These are phyloP conservation scores for Enteromius anoplus DNA, from an alignment of 2,797 vertebrate species.

Conservation along the genomic window DNA sequence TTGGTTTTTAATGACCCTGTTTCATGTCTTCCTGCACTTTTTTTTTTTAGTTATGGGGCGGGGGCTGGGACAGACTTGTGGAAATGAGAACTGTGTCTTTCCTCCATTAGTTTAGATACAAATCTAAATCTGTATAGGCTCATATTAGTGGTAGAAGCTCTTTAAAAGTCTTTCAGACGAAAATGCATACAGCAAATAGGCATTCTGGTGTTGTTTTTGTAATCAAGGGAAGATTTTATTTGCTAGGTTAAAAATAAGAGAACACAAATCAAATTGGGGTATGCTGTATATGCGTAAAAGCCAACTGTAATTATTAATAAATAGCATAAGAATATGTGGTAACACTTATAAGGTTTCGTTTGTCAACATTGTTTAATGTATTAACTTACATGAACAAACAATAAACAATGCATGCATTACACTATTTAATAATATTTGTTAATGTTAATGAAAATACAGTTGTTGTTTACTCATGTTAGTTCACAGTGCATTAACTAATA, in stretches of 20 bases:
- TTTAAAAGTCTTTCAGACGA: neutral
- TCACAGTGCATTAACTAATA: too few species aligned
- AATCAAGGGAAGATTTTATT: neutral
- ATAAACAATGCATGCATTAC: too few species aligned
- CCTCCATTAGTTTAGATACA: constrained; percentile 19
- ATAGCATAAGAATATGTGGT: neutral
- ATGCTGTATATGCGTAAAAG: neutral
- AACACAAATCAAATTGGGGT: neutral
- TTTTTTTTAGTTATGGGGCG: constrained; percentile 73
- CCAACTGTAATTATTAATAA: neutral
- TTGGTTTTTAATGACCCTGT: constrained; percentile 77
- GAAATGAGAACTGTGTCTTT: constrained; percentile 27
- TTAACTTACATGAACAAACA: too few species aligned
- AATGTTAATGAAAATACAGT: too few species aligned
- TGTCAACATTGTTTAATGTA: too few species aligned
- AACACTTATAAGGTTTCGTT: too few species aligned
- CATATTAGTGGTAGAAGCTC: neutral
- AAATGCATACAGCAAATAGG: neutral
- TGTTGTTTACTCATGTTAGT: too few species aligned
- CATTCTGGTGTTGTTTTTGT: neutral
- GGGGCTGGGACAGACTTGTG: constrained; percentile 20
- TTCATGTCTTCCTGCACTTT: constrained; percentile 71
- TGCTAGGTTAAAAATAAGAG: neutral
- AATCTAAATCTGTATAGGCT: neutral
- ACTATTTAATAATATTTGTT: too few species aligned